Base-by-base conservation (phyloP, 1,140 invertebrate genomes). In the Telenomus remus region DNA sequence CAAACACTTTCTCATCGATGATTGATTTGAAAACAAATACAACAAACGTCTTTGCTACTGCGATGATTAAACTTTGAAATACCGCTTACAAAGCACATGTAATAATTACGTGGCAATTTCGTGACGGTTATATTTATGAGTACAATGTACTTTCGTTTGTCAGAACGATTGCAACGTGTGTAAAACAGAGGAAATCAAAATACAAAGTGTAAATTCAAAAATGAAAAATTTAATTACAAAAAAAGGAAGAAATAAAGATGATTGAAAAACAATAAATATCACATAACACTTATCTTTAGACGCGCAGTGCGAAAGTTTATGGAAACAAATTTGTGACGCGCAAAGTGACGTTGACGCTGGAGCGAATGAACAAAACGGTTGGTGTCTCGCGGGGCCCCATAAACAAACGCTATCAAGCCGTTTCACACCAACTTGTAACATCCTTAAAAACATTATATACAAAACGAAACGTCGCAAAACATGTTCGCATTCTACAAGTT, bases 41-140 rank as follows among this genome's bases (percentile, higher is more conserved):
- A n/a, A n/a, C n/a, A n/a, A n/a, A n/a, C n/a, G n/a, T n/a, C n/a
- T n/a, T n/a, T n/a, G n/a, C n/a, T n/a, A n/a, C n/a, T n/a, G n/a
- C n/a, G n/a, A n/a, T n/a, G n/a, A n/a, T n/a, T n/a, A n/a, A n/a
- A n/a, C n/a, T n/a, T 35, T 35, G 34, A 35, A 35, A 35, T 35
- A 10, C 34, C 5, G 5, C 5, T 39, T 39, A 39, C 37, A 39
- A 39, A 39, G 9, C 37, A 64, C 72, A 72, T 77, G 68, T 77
- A 77, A 77, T 60, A 68, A 50, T 71, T 77, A 77, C 35, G 68
- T 64, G 68, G 50, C 68, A 77, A 77, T 77, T 72, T 68, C 53
- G 46, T 49, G 55, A 70, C 44, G 0, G n/a, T 34, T 55, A 10
- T 27, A 50, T 33, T 53, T 11, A 51, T 57, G 1, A n/a, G 48